Evolutionary conservation across 2,113 vertebrate species (phyloP).

Genomic region (Thinocorus orbignyianus): DNA sequence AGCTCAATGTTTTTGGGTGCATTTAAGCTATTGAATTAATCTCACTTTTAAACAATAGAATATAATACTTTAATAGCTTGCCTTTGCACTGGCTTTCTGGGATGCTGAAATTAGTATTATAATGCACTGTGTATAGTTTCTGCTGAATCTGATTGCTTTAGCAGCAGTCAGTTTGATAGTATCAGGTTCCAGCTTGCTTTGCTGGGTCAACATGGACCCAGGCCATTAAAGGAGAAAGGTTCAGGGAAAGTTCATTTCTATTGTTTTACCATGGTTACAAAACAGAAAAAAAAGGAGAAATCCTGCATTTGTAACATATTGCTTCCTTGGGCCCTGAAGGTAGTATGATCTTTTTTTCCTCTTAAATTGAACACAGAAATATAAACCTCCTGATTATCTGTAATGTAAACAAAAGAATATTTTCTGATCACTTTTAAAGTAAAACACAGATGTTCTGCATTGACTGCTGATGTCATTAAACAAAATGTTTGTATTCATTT

Average conservation of each 20-base stretch:
- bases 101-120: conserved; percentile 86
- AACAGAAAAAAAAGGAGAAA: conserved; percentile 83
- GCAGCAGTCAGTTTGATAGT: conserved; percentile 90
- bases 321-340: conserved; percentile 76
- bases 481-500: conserved; percentile 73
- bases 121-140: conserved; percentile 85
- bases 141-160: conserved; percentile 96
- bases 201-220: conserved; percentile 92
- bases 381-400: conserved; percentile 76
- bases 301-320: conserved; percentile 87
- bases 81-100: conserved; percentile 87
- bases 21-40: conserved; percentile 75
- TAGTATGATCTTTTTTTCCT: conserved; percentile 76
- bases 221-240: conserved; percentile 95
- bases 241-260: conserved; percentile 99
- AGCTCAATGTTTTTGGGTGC: conserved; percentile 64
- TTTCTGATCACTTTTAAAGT: conserved; percentile 72
- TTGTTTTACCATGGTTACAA: conserved; percentile 93
- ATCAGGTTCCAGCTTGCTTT: conserved; percentile 91
- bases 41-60: conserved; percentile 86
- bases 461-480: conserved; percentile 68
- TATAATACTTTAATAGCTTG: conserved; percentile 85
- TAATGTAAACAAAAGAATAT: conserved; percentile 77
- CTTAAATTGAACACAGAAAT: conserved; percentile 86
- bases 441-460: conserved; percentile 69